These are phyloP conservation scores for Buceros bicornis DNA, from an alignment of 2,797 vertebrate species.

Conservation along the genomic window DNA sequence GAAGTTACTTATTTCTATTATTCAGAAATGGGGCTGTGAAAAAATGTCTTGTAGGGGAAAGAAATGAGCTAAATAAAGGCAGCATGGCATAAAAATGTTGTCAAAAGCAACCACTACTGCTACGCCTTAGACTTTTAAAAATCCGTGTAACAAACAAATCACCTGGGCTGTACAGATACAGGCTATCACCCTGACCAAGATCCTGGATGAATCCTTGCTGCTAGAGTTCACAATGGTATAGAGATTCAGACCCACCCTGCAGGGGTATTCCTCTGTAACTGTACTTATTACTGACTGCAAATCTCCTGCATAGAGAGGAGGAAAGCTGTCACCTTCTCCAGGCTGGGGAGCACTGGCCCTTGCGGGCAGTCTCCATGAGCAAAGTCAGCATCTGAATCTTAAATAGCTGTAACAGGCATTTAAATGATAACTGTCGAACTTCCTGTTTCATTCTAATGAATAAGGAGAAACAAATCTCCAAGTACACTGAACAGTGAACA, in stretches of 20 bases:
- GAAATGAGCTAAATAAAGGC: background rate
- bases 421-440: background rate
- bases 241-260: background rate
- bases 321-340: background rate
- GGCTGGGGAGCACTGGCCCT: background rate
- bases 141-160: background rate
- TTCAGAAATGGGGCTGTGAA: background rate
- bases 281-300: background rate
- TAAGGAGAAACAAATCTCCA: background rate
- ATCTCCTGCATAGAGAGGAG: background rate
- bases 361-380: background rate
- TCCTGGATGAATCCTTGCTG: background rate
- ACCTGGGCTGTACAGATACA: fast-evolving
- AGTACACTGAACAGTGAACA: background rate
- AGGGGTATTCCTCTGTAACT: background rate
- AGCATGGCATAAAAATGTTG: background rate
- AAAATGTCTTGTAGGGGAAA: background rate
- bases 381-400: background rate
- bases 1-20: background rate
- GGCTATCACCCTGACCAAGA: background rate
- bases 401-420: fast-evolving
- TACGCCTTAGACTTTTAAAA: background rate
- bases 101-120: background rate
- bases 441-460: background rate
- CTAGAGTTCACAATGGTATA: background rate